These are phyloP conservation scores for Drosophila atripex DNA, from an alignment of 2,888 invertebrate species.

Conservation along the genomic window DNA sequence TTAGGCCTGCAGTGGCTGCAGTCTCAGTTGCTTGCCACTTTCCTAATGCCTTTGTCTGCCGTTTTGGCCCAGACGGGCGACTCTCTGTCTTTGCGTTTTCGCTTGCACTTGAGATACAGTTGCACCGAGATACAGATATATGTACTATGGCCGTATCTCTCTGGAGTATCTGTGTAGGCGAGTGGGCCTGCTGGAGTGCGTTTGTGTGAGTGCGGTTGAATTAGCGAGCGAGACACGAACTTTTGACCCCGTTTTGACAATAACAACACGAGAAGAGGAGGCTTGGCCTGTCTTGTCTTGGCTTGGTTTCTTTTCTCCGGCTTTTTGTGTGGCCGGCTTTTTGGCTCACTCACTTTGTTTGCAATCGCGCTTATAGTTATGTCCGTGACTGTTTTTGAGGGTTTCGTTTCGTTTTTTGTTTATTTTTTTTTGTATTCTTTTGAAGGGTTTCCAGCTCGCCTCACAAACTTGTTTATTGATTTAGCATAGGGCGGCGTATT, in stretches of 20 bases:
- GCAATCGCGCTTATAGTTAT: constrained; percentile 29
- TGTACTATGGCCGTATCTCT: constrained; percentile 2
- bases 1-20: constrained; percentile 36
- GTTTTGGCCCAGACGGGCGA: constrained; percentile 22
- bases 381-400: constrained; percentile 16
- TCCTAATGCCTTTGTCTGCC: constrained; percentile 47
- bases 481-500: constrained; percentile 11
- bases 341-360: constrained; percentile 11
- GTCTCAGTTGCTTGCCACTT: constrained; percentile 43
- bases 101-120: constrained; percentile 65
- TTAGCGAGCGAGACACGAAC: constrained; percentile 71
- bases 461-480: constrained; percentile 48
- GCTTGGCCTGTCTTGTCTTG: constrained; percentile 23
- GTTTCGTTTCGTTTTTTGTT: no score
- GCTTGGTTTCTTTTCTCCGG: constrained; percentile 18
- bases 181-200: constrained; percentile 3
- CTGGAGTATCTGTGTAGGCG: constrained; percentile 3
- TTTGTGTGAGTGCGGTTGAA: constrained; percentile 38
- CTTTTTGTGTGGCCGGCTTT: constrained; percentile 32
- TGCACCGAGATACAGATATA: constrained; percentile 2
- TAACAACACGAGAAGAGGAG: constrained; percentile 59
- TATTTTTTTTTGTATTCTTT: background rate
- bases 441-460: background rate
- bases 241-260: constrained; percentile 81
- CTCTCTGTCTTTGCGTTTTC: constrained; percentile 32